phyloP scores from a whole-genome alignment of 2,888 invertebrate species.

The Chymomyza amoena region DNA sequence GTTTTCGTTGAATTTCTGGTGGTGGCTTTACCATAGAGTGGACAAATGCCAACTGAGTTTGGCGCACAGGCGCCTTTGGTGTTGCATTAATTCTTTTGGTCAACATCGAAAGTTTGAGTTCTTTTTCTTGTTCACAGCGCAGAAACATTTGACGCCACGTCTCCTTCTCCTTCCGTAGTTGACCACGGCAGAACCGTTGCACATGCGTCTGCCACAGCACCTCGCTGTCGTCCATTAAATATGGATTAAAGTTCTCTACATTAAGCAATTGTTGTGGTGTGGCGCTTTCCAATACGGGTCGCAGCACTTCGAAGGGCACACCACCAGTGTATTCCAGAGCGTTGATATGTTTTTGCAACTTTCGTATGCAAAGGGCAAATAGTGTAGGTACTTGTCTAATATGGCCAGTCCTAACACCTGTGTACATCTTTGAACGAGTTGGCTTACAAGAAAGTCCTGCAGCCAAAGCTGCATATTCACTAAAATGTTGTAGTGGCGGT shows the following conservation, averaged over 20 bases:
- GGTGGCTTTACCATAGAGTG: slow-evolving; percentile 95
- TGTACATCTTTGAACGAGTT: slow-evolving; percentile 92
- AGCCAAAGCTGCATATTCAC: slow-evolving; percentile 85
- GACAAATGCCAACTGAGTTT: slow-evolving; percentile 94
- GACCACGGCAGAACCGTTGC: slow-evolving; percentile 86
- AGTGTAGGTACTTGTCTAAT: slow-evolving; percentile 84
- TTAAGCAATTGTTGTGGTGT: slow-evolving; percentile 89
- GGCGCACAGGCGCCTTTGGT: slow-evolving; percentile 87
- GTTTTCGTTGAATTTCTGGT: slow-evolving; percentile 88
- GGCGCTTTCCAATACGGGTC: slow-evolving; percentile 92
- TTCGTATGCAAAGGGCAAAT: slow-evolving; percentile 89
- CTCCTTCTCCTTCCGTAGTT: slow-evolving; percentile 89
- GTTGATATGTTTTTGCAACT: slow-evolving; percentile 94
- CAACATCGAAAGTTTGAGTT: slow-evolving; percentile 87
- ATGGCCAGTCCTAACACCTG: slow-evolving; percentile 85
- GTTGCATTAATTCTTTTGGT: slow-evolving; percentile 90
- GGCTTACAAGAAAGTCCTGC: slow-evolving; percentile 89
- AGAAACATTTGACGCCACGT: slow-evolving; percentile 94
- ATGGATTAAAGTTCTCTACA: no score
- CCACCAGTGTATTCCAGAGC: no score
- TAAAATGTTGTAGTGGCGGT: slow-evolving; percentile 66
- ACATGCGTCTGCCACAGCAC: slow-evolving; percentile 93
- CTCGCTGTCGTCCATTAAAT: slow-evolving; percentile 93
- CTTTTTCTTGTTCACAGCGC: slow-evolving; percentile 91
- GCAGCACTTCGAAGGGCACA: slow-evolving; percentile 93